Base-by-base conservation (phyloP, 2,888 invertebrate genomes). In the Macaria notata region DNA sequence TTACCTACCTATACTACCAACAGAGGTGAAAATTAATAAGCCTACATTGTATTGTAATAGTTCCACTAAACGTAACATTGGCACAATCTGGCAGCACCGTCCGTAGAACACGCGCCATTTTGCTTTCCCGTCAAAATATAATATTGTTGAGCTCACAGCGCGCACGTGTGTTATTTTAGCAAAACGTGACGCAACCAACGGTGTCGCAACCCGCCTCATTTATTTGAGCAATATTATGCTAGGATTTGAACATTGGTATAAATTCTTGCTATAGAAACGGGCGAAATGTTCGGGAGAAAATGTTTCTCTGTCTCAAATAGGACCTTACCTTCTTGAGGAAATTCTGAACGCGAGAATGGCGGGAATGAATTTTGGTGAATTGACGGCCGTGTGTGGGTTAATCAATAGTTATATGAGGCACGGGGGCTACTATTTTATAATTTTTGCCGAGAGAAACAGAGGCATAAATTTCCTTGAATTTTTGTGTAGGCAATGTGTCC, bases 151-250 rank as follows among this genome's bases (percentile, higher is more conserved):
- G 56, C 56, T 41, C 41, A 8, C 9, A 4, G 41, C 1, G 38
- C 38, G 38, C 50, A 59, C 62, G 62, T 62, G 62, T 54, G 62
- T 56, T 62, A 62, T 59, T 62, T 62, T 56, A 56, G 53, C 42
- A 42, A 36, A 50, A 62, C 62, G 62, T 62, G 62, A 53, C 58
- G 54, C 55, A 31, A 8, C 45, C 46, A 33, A 46, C 49, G 48
- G 53, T 57, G 52, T 52, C 56, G 56, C 58, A 49, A 54, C 54
- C 54, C 51, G 59, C 33, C 54, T 52, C 59, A 59, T 59, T 59
- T 59, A 59, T 59, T 59, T 59, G 45, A 51, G 51, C 54, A 52
- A 54, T 59, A 59, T 59, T 54, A 59, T 47, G 41, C 51, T 36
- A 49, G 44, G 59, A 55, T 59, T 55, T 54, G 51, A 55, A 55